Evolutionary conservation across 2,797 vertebrate genomes (phyloP), one percentile per base, ranked within the genome.

Genomic region (Phyllotis vaccarum): DNA sequence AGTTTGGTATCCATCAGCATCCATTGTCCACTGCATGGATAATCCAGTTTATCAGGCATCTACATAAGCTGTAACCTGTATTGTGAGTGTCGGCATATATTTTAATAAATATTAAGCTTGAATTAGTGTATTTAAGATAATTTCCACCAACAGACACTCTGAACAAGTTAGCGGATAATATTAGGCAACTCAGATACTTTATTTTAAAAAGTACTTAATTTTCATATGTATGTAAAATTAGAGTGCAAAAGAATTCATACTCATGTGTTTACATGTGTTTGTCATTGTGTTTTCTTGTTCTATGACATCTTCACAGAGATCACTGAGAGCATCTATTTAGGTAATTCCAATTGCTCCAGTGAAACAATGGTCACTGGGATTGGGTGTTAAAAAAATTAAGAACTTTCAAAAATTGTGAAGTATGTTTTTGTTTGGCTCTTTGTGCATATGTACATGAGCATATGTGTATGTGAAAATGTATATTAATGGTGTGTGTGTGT

Each of bases 151-250:
- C n/a, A n/a, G n/a, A n/a, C 16, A 86, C 79, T 8, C 2, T 64
- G 4, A 81, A 60, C 7, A 64, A 95, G 10, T 78, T 56, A 80
- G 54, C 81, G 81, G 54, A 43, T 37, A 80, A 43, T 14, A 49
- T n/a, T n/a, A 29, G 7, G 27, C 64, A 81, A 0, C 6, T 66
- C 27, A 10, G 0, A 64, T 31, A 31, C 5, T 89, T 93, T 91
- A 79, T 80, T 27, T 56, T 24, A 66, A 91, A 83, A 49, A 14
- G 0, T 27, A 17, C 2, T 5, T 66, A 22, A 54, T 90, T 40
- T 89, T 78, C 5, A 54, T 43, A 3, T 90, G 5, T 94, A 37
- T 93, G 19, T 80, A 88, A 16, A 90, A 87, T n/a, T 68, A 88
- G 22, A 87, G 3, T 2, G 2, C 5, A 72, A 79, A 70, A 3